Conservation (phyloP, 35 echinoderm and acorn worm species). For the Ptychodera flava region DNA sequence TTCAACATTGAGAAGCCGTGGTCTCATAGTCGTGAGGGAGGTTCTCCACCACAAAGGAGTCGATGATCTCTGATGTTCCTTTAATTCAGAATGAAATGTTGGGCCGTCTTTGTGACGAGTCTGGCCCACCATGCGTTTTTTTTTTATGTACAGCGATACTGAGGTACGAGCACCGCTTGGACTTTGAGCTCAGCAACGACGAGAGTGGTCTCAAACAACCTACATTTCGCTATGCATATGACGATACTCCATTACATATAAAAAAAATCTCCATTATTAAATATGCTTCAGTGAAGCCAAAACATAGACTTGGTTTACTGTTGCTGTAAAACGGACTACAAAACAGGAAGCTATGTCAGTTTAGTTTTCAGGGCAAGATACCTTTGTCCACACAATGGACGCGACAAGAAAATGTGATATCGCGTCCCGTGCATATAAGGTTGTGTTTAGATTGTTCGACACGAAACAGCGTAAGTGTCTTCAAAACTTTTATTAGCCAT, state of each 20-base stretch:
- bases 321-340: not conserved
- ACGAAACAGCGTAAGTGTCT: not conserved
- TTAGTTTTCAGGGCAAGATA: not conserved
- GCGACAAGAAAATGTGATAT: not conserved
- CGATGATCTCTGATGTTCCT: not conserved
- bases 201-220: no score
- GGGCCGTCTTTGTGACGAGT: not conserved
- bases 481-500: not conserved
- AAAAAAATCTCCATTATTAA: no score
- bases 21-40: not conserved
- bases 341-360: not conserved
- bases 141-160: not conserved
- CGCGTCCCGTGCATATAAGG: not conserved
- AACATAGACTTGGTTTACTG: not conserved
- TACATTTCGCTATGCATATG: no score
- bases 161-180: not conserved
- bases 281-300: not conserved
- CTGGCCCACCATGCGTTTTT: not conserved
- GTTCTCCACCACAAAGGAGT: not conserved
- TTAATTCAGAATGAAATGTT: not conserved
- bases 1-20: not conserved
- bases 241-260: no score
- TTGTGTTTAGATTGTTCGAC: not conserved
- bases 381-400: not conserved
- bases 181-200: not conserved